Percentiles rank a stretch among this genome's conserved stretches.
phyloP scores from a whole-genome alignment of 2,797 vertebrate species.

The Manis crassicaudata region DNA sequence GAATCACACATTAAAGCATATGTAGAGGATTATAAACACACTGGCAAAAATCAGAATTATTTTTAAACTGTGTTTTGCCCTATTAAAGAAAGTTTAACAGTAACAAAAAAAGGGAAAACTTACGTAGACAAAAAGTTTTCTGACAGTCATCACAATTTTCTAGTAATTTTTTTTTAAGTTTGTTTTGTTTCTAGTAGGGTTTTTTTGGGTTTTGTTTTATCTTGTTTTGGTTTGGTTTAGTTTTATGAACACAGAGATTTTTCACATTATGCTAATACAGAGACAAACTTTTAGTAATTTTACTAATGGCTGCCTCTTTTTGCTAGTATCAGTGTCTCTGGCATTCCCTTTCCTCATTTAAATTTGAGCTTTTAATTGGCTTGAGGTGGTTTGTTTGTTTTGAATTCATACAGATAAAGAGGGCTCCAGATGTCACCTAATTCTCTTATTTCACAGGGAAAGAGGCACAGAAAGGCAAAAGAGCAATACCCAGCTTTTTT shows the following conservation, averaged over 20 bases:
- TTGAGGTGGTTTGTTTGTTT: neutral
- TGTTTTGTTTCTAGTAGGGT: neutral
- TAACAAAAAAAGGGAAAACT: neutral
- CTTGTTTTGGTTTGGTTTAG: neutral
- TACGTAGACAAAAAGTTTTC: neutral
- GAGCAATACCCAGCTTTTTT: neutral
- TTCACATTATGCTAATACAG: neutral
- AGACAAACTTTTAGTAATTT: neutral
- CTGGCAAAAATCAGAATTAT: neutral
- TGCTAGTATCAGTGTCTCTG: neutral
- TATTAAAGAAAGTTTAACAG: neutral
- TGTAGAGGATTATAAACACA: neutral
- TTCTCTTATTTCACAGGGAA: neutral
- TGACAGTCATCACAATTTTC: neutral
- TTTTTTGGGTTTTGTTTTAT: neutral
- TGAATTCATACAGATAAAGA: neutral
- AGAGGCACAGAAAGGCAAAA: neutral
- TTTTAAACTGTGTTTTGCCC: neutral
- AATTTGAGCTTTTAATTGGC: neutral
- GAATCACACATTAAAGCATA: neutral
- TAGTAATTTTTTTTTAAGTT: neutral
- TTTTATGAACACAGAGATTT: neutral
- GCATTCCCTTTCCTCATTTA: neutral
- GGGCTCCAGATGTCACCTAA: neutral
- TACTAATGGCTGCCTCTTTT: neutral